A percentile compares a stretch with the other conserved stretches of the same genome.
phyloP scores from a whole-genome alignment of 1,140 invertebrate species.

The Heliconius eleuchia region DNA sequence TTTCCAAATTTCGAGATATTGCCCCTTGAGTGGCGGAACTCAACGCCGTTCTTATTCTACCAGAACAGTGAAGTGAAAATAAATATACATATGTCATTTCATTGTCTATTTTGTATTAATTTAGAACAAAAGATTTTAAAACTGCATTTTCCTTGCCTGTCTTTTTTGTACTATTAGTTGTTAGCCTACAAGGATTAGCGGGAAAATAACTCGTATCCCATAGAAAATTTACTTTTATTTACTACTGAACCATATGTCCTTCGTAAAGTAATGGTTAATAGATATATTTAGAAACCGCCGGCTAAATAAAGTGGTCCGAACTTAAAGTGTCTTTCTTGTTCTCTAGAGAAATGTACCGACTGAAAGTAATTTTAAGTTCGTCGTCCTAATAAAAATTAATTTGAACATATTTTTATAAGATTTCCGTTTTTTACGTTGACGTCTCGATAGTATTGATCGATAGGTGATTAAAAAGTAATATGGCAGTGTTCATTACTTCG shows the following conservation, averaged over 20 bases:
- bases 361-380: constrained; percentile 9
- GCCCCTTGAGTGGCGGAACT: too few relatives aligned
- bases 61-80: too few relatives aligned
- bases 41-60: too few relatives aligned
- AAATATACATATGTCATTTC: too few relatives aligned
- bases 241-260: background rate
- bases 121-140: too few relatives aligned
- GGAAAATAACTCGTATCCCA: background rate
- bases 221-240: background rate
- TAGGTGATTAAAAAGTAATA: too few relatives aligned
- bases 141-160: too few relatives aligned
- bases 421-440: background rate
- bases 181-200: background rate
- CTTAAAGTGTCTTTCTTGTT: background rate
- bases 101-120: too few relatives aligned
- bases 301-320: constrained; percentile 11
- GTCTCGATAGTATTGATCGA: background rate
- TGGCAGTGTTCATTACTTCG: background rate
- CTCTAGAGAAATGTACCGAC: constrained; percentile 7
- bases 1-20: too few relatives aligned
- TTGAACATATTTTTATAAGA: background rate
- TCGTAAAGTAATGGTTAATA: background rate
- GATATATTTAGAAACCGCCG: constrained; percentile 6
- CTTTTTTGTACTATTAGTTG: background rate
- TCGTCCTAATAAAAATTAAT: constrained; percentile 1